A percentile compares a stretch with the other conserved stretches of the same genome.
These are phyloP conservation scores for Ceratina calcarata DNA, from an alignment of 1,140 invertebrate genomes.

Conservation along the genomic window DNA sequence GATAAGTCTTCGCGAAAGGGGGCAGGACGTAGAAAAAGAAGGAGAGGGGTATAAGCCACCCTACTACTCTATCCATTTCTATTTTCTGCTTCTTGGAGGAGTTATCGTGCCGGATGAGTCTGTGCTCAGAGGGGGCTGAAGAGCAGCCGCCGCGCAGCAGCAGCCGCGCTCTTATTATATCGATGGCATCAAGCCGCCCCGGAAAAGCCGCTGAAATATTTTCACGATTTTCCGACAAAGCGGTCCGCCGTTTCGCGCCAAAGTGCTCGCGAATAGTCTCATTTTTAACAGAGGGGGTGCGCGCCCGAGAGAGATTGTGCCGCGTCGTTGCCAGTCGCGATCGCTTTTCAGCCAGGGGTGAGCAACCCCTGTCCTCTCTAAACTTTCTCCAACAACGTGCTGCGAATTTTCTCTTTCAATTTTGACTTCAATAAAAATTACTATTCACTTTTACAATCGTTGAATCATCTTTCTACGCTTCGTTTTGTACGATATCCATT, in stretches of 20 bases:
- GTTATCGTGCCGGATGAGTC: conserved; percentile 41
- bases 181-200: conserved; percentile 48
- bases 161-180: conserved; percentile 59
- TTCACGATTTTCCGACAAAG: conserved; percentile 74
- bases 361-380: neutral
- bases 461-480: neutral
- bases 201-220: conserved; percentile 72
- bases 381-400: neutral
- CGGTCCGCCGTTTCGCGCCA: conserved; percentile 66
- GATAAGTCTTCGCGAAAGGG: neutral
- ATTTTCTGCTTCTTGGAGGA: conserved; percentile 45
- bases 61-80: conserved; percentile 47
- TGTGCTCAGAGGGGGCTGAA: conserved; percentile 28
- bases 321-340: conserved; percentile 2
- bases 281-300: conserved; percentile 67
- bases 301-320: conserved; percentile 4
- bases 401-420: neutral
- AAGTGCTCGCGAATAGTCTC: conserved; percentile 73
- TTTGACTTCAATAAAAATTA: neutral
- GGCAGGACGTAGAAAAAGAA: neutral
- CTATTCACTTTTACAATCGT: neutral
- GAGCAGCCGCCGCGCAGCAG: neutral
- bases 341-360: conserved; percentile 6
- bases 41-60: conserved; percentile 31
- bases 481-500: conserved; percentile 2